Base-by-base conservation (phyloP, 2,888 invertebrate species). In the Leucania comma region DNA sequence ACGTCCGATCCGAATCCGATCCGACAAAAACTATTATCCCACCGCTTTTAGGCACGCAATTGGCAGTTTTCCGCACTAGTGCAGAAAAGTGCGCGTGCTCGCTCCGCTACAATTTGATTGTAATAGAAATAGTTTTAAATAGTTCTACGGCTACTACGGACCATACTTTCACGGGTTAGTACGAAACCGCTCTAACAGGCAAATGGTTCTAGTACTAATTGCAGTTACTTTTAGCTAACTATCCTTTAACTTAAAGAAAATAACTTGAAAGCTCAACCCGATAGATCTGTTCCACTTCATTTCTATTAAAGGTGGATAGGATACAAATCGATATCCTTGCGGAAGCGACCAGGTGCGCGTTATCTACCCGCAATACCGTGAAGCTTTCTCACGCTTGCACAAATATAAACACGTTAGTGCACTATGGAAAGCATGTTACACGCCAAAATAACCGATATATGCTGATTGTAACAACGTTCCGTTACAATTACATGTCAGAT, bases 311-410 rank as follows among this genome's bases (percentile, higher is more conserved):
- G 79, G 79, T 83, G 77, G 81, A 71, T 68, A 56, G 61, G 66
- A 83, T 78, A 79, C 82, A 80, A 86, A 89, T 90, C 89, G 83
- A 88, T 89, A 87, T 73, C 74, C 72, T 80, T 78, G 81, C 70
- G 78, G 77, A 81, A 79, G 75, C 80, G 68, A 76, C 87, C 90
- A 88, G 90, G 88, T 88, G 87, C 83, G 83, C 69, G 67, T 64
- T 78, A 73, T 75, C 61, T 76, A 71, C 64, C 69, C 65, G 66
- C 78, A 79, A 66, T 66, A 72, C 54, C 17, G 72, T 46, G 32
- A 29, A 69, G 68, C 69, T 86, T 89, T 89, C 89, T 86, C 90
- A 90, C 89, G 88, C 80, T 87, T 86, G 76, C 81, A 84, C 85
- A 84, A 64, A 83, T 76, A 82, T 75, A 72, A 73, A 78, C 64